Evolutionary conservation across 2,888 invertebrate genomes (phyloP), one percentile per base, ranked within the genome.

Genomic region (Metellina segmentata): DNA sequence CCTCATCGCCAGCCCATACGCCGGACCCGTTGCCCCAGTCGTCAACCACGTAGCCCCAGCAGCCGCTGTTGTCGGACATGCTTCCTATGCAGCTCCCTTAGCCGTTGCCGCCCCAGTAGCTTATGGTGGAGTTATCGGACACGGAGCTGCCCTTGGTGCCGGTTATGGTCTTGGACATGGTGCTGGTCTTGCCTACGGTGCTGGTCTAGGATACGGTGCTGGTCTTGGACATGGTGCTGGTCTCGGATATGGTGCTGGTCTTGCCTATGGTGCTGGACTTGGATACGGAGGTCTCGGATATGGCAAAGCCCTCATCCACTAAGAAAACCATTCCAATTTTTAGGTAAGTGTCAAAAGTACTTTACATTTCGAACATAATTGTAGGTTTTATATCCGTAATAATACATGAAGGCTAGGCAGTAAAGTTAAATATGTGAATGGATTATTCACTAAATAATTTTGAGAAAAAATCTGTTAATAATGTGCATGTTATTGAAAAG

Each of bases 21-120:
- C 86, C 53, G 75, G 83, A 48, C 89, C 71, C n/a, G 85, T n/a
- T 16, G 81, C 75, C 20, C 69, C 75, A 7, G 74, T 85, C 8
- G 70, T 74, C 49, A 52, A 13, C 20, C 81, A 81, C 11, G 71
- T 51, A 6, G 53, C 53, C 74, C 81, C 52, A 16, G 49, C 61
- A 7, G 20, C 48, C 9, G 81, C 69, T 69, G 69, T 34, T 16
- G 16, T 48, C 11, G 52, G 53, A 13, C 53, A 19, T 9, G 20
- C 79, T 9, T 16, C 51, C 16, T 16, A n/a, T 16, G 11, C 16
- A 49, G 75, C 49, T 13, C 48, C 49, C n/a, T 34, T 48, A 4
- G 34, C 4, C 1, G 34, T 4, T 4, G 34, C 34, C n/a, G 83
- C 83, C 72, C 83, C 83, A 51, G 72, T 52, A 19, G 83, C 72